Percentiles rank a stretch among this genome's conserved stretches.
Evolutionary conservation across 2,888 invertebrate genomes (phyloP).

Genomic region (Andrena bicolor): DNA sequence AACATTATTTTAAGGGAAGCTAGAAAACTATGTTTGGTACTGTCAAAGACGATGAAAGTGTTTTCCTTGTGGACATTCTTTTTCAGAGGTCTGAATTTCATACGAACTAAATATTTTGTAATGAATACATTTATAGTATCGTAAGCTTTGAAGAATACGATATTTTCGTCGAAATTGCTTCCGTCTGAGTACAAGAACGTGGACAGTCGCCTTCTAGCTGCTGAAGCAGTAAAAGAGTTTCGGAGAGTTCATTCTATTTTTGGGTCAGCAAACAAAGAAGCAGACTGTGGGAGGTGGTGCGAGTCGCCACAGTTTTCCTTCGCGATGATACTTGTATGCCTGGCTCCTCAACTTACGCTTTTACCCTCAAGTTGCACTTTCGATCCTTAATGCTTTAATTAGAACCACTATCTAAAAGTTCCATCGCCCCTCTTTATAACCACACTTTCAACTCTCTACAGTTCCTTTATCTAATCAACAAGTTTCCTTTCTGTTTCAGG

Average conservation of each 20-base stretch:
- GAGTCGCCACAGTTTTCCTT: background rate
- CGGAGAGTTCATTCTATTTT: conserved; percentile 6
- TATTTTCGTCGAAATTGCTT: background rate
- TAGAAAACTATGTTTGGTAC: too few relatives aligned
- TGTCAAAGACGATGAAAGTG: too few relatives aligned
- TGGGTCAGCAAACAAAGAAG: background rate
- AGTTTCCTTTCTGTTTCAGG: conserved; percentile 35
- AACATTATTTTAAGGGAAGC: too few relatives aligned
- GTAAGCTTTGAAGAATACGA: background rate
- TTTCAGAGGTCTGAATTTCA: too few relatives aligned
- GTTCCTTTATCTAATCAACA: background rate
- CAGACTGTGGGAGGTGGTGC: background rate
- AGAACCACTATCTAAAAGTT: too few relatives aligned
- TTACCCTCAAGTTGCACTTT: too few relatives aligned
- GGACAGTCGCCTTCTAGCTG: background rate
- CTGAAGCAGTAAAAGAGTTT: background rate
- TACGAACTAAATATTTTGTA: too few relatives aligned
- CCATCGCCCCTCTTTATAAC: too few relatives aligned
- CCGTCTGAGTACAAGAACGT: background rate
- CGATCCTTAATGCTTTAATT: too few relatives aligned
- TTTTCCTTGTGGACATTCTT: too few relatives aligned
- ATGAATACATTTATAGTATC: background rate
- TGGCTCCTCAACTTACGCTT: too few relatives aligned
- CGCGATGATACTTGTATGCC: background rate
- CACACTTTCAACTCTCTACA: too few relatives aligned